Evolutionary conservation across 1,140 invertebrate species (phyloP).

Genomic region (Agrypnia vestita): DNA sequence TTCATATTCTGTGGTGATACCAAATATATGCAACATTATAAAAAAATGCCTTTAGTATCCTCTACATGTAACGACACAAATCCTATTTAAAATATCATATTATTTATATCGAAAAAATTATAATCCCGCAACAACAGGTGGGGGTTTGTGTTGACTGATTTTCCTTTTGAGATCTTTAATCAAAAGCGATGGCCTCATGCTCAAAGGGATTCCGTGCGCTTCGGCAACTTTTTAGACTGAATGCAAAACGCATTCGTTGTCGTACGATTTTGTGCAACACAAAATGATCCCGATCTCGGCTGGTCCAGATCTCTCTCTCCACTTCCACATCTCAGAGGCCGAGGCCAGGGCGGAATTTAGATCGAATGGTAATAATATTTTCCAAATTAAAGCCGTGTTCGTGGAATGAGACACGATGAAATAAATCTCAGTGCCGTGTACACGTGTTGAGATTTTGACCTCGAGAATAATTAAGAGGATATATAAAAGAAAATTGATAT

Average conservation of each 20-base stretch:
- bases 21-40: too few species aligned
- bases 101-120: not conserved
- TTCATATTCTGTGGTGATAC: too few species aligned
- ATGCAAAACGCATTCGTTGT: constrained; percentile 47
- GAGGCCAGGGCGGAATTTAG: not conserved
- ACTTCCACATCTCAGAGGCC: constrained; percentile 19
- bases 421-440: too few species aligned
- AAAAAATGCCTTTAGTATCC: too few species aligned
- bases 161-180: not conserved
- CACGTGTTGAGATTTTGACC: too few species aligned
- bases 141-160: not conserved
- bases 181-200: constrained; percentile 22
- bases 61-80: too few species aligned
- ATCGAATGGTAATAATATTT: not conserved
- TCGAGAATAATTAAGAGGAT: too few species aligned
- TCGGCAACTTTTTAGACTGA: constrained; percentile 38
- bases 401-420: too few species aligned
- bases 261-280: constrained; percentile 44
- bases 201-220: constrained; percentile 43
- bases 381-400: too few species aligned
- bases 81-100: too few species aligned
- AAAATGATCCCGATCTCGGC: constrained; percentile 30
- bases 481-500: too few species aligned
- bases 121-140: not conserved
- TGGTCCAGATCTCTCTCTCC: too few species aligned